A percentile compares a stretch with the other conserved stretches of the same genome.
Evolutionary conservation across 1,140 invertebrate species (phyloP).

Genomic region (Antheraea pernyi): DNA sequence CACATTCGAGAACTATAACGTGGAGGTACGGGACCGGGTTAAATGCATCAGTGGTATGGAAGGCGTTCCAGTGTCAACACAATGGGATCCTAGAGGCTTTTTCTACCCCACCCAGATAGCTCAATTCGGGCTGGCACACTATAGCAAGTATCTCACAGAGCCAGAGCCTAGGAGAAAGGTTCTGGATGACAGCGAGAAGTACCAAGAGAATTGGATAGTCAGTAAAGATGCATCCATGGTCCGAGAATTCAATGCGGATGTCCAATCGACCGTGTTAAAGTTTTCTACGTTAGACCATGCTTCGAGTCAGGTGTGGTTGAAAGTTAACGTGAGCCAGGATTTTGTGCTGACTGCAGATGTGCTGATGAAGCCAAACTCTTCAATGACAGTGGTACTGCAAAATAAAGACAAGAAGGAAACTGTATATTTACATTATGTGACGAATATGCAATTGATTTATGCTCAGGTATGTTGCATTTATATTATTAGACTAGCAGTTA

Average conservation of each 20-base stretch:
- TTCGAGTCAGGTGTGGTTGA: constrained; percentile 84
- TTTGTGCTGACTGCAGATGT: constrained; percentile 90
- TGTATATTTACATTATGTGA: constrained; percentile 92
- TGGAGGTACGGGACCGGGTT: constrained; percentile 95
- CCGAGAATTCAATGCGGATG: constrained; percentile 80
- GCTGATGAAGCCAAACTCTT: constrained; percentile 87
- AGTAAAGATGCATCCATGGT: constrained; percentile 83
- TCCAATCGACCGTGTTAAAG: constrained; percentile 82
- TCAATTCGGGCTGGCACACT: constrained; percentile 98
- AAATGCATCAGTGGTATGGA: constrained; percentile 96
- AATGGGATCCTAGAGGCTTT: constrained; percentile 96
- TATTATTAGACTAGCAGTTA: too few relatives aligned
- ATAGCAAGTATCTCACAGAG: constrained; percentile 95
- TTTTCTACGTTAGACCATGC: constrained; percentile 86
- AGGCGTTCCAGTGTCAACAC: constrained; percentile 95
- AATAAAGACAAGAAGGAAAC: constrained; percentile 87
- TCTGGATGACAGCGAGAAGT: constrained; percentile 87
- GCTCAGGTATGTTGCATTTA: constrained; percentile 80
- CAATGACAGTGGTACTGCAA: constrained; percentile 88
- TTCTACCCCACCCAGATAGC: constrained; percentile 99
- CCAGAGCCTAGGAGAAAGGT: constrained; percentile 84
- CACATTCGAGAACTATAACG: constrained; percentile 98
- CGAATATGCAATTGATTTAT: constrained; percentile 85
- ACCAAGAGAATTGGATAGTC: constrained; percentile 83
- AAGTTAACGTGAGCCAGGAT: constrained; percentile 86